Evolutionary conservation across 2,113 vertebrate genomes (phyloP).

Genomic region (Podarcis cretensis): DNA sequence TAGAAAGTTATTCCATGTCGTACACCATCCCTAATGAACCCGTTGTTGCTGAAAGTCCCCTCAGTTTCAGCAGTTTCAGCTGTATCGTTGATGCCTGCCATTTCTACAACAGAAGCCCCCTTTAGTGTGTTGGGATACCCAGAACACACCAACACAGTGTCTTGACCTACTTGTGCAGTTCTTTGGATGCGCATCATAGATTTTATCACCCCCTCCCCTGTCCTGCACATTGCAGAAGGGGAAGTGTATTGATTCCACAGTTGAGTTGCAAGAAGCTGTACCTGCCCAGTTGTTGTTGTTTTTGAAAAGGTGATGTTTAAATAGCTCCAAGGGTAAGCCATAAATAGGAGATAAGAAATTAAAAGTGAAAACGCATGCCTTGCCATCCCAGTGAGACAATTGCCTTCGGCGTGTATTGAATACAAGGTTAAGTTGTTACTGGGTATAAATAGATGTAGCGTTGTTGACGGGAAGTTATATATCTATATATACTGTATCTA

Average conservation of each 20-base stretch:
- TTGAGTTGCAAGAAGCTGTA: not conserved
- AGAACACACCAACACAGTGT: too few relatives aligned
- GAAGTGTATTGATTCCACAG: not conserved
- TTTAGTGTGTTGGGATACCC: not conserved
- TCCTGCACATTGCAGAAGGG: not conserved
- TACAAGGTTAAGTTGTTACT: constrained; percentile 14
- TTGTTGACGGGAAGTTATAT: constrained; percentile 34
- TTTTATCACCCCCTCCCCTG: not conserved
- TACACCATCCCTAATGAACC: not conserved
- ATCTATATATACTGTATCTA: constrained; percentile 19
- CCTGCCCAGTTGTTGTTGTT: not conserved
- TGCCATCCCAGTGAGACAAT: not conserved
- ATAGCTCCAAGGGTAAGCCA: constrained; percentile 6
- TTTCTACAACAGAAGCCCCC: not conserved
- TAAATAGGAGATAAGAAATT: constrained; percentile 28
- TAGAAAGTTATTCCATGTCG: not conserved
- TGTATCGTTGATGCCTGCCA: not conserved
- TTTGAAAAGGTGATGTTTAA: constrained; percentile 20
- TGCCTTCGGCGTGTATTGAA: not conserved
- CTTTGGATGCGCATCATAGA: not conserved
- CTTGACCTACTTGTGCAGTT: not conserved
- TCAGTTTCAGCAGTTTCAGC: not conserved
- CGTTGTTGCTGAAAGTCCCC: not conserved
- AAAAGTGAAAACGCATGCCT: constrained; percentile 18
- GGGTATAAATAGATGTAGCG: constrained; percentile 29